These are phyloP conservation scores for Rhabdomys pumilio DNA, from an alignment of 2,797 vertebrate species.

Conservation along the genomic window DNA sequence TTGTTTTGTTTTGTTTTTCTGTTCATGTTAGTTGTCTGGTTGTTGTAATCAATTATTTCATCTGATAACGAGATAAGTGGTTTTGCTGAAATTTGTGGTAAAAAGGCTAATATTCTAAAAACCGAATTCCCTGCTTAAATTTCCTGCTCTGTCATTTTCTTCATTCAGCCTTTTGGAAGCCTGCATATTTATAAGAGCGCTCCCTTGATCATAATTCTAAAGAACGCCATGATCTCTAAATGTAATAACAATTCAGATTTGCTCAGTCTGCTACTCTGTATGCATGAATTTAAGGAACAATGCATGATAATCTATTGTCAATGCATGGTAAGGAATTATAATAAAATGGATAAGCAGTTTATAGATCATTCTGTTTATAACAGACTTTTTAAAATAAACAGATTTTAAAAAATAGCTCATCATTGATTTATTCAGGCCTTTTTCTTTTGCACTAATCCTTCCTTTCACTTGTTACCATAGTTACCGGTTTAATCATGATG, in stretches of 20 bases:
- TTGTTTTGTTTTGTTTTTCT: background rate
- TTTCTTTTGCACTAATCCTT: constrained; percentile 86
- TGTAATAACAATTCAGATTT: background rate
- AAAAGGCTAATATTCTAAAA: background rate
- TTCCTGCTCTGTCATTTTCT: constrained; percentile 29
- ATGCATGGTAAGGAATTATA: constrained; percentile 65
- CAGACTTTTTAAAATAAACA: constrained; percentile 85
- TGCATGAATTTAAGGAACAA: background rate
- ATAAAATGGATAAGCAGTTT: constrained; percentile 67
- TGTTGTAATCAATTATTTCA: background rate
- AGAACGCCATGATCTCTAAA: background rate
- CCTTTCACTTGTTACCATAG: constrained; percentile 90
- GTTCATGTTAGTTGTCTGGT: background rate
- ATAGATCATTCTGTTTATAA: constrained; percentile 64
- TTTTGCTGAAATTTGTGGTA: constrained; percentile 25
- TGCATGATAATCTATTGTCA: constrained; percentile 62
- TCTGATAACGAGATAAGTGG: background rate
- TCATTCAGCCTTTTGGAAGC: background rate
- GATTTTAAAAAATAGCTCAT: constrained; percentile 80
- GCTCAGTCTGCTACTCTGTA: background rate
- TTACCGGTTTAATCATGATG: constrained; percentile 91
- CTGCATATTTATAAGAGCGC: background rate
- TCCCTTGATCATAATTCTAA: background rate
- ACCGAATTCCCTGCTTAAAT: background rate
- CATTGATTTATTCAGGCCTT: constrained; percentile 85